Evolutionary conservation across 2,888 invertebrate genomes (phyloP).

Genomic region (Tinea trinotella): DNA sequence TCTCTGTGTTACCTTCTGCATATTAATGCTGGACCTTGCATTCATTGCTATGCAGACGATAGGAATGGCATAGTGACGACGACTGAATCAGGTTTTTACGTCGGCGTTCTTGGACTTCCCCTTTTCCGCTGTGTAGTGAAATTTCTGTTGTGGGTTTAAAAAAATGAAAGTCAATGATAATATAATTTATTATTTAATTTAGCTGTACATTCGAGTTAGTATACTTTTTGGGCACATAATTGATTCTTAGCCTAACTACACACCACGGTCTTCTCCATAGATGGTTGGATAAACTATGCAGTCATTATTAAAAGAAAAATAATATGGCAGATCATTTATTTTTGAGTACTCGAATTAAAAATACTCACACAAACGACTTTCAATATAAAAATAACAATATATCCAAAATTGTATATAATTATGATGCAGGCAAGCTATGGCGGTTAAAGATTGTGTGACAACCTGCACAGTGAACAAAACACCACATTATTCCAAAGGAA

Average conservation of each 20-base stretch:
- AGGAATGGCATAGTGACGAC: too few relatives aligned
- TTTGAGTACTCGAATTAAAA: conserved; percentile 59
- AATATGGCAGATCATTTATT: conserved; percentile 72
- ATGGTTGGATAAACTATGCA: conserved; percentile 57
- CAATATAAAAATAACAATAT: conserved; percentile 38
- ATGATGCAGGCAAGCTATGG: conserved; percentile 68
- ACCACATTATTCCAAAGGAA: background rate
- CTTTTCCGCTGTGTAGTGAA: too few relatives aligned
- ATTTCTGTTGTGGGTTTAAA: too few relatives aligned
- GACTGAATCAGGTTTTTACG: too few relatives aligned
- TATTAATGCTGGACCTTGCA: too few relatives aligned
- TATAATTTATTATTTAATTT: conserved; percentile 40
- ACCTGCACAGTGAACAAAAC: conserved; percentile 45
- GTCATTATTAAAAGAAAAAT: conserved; percentile 60
- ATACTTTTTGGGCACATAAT: conserved; percentile 71
- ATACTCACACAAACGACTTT: conserved; percentile 63
- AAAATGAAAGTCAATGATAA: conserved; percentile 13
- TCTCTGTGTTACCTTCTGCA: too few relatives aligned
- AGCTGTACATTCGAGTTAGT: conserved; percentile 74
- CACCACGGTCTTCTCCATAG: conserved; percentile 44
- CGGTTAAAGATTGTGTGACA: conserved; percentile 64
- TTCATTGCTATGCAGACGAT: too few relatives aligned
- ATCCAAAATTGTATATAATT: conserved; percentile 44
- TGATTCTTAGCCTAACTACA: conserved; percentile 65
- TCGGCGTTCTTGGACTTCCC: too few relatives aligned